Conservation (phyloP, 2,888 invertebrate species). For the Acleris literana region DNA sequence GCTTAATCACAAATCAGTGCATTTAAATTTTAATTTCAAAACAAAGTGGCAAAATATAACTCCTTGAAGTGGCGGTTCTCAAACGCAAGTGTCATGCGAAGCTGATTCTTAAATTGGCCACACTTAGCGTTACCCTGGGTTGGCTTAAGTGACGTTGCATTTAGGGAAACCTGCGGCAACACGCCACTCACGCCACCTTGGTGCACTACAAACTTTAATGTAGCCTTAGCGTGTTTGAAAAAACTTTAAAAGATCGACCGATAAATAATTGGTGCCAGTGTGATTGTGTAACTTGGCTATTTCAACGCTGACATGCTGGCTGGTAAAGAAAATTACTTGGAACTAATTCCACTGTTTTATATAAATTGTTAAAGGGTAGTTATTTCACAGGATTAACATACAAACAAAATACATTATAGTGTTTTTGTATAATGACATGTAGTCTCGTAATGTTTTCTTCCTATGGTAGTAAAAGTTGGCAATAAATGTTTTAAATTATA, state of each 20-base stretch:
- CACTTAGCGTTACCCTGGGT: constrained; percentile 25
- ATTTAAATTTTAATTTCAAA: too few species aligned
- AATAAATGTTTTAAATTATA: too few species aligned
- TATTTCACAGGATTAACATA: neutral
- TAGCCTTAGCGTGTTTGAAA: constrained; percentile 62
- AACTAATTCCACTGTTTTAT: too few species aligned
- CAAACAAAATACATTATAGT: too few species aligned
- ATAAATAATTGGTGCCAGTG: constrained; percentile 52
- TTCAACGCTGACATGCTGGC: constrained; percentile 14
- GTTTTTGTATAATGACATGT: too few species aligned
- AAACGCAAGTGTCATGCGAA: too few species aligned
- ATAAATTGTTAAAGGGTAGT: neutral
- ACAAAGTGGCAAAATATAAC: too few species aligned
- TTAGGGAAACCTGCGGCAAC: constrained; percentile 44
- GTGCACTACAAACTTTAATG: constrained; percentile 65
- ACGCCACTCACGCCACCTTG: constrained; percentile 53
- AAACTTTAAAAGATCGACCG: constrained; percentile 57
- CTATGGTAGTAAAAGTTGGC: too few species aligned
- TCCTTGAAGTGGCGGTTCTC: too few species aligned
- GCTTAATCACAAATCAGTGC: too few species aligned
- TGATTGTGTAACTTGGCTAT: constrained; percentile 42
- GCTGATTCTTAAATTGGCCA: constrained; percentile 10
- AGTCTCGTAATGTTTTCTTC: too few species aligned
- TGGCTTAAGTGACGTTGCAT: constrained; percentile 41
- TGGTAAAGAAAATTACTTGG: constrained; percentile 5